These are phyloP conservation scores for Elaeidobius kamerunicus DNA, from an alignment of 2,888 invertebrate genomes.

Conservation along the genomic window DNA sequence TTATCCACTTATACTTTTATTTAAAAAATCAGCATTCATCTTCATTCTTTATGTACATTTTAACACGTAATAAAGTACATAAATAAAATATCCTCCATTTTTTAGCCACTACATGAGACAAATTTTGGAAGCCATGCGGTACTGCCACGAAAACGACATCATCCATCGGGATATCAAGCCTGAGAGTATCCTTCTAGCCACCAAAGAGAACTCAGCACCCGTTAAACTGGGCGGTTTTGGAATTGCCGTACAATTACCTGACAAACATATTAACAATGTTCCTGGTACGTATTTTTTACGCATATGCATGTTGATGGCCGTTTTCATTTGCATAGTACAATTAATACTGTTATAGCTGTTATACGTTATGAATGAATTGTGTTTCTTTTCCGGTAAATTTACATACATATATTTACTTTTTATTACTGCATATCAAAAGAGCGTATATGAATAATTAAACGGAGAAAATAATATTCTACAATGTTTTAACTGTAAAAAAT, in stretches of 20 bases:
- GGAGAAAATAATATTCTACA: too few relatives aligned
- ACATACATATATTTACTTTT: too few relatives aligned
- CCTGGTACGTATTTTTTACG: constrained; percentile 42
- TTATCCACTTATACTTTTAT: too few relatives aligned
- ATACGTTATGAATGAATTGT: too few relatives aligned
- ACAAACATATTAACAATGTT: constrained; percentile 54
- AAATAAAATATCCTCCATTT: background rate
- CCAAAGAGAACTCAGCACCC: constrained; percentile 96
- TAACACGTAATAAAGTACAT: background rate
- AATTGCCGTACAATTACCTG: constrained; percentile 90
- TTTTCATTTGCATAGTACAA: too few relatives aligned
- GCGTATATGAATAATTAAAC: too few relatives aligned
- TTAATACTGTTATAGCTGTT: too few relatives aligned
- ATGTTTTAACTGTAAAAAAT: too few relatives aligned
- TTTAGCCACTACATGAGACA: constrained; percentile 97
- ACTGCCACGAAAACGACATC: constrained; percentile 98
- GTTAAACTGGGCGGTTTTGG: constrained; percentile 98
- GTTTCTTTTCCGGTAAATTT: too few relatives aligned
- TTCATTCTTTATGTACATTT: background rate
- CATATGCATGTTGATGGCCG: too few relatives aligned
- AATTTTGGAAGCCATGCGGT: constrained; percentile 92
- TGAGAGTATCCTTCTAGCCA: constrained; percentile 93
- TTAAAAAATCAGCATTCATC: too few relatives aligned
- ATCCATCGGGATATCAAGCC: constrained; percentile 97
- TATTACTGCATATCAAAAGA: too few relatives aligned